These are phyloP conservation scores for Mus pahari DNA, from an alignment of 2,113 vertebrate species.

Conservation along the genomic window DNA sequence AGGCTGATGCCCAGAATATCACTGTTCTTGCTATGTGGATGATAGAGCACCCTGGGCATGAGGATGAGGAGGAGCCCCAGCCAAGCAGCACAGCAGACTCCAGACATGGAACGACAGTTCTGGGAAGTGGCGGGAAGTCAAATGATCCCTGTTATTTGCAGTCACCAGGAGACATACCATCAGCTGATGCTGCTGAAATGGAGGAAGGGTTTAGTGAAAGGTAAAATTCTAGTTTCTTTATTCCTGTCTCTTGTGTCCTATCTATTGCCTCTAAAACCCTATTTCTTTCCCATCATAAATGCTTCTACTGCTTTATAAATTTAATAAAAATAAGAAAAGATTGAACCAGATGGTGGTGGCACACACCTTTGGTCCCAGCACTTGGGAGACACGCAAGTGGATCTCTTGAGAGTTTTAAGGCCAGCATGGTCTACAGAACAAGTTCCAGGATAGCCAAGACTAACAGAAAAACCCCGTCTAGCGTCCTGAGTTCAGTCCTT, in stretches of 20 bases:
- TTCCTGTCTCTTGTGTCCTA: conserved; percentile 21
- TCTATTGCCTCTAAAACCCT: background rate
- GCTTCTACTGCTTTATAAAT: background rate
- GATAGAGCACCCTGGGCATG: conserved; percentile 95
- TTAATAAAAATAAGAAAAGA: conserved; percentile 28
- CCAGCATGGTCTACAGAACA: no score
- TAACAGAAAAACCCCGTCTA: no score
- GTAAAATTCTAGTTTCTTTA: conserved; percentile 79
- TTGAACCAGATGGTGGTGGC: background rate
- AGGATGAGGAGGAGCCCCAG: conserved; percentile 93
- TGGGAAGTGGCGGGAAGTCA: conserved; percentile 90
- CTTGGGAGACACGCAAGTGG: no score
- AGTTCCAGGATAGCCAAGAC: no score
- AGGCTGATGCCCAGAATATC: conserved; percentile 98
- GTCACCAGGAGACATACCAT: conserved; percentile 94
- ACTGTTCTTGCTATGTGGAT: conserved; percentile 99
- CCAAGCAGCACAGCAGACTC: conserved; percentile 87
- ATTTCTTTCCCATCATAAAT: conserved; percentile 31
- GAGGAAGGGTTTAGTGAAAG: conserved; percentile 98
- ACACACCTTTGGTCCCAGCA: no score
- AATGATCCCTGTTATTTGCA: conserved; percentile 91
- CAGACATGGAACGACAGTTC: conserved; percentile 85
- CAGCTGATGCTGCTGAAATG: conserved; percentile 92
- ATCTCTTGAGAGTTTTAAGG: no score
- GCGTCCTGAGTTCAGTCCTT: background rate